phyloP scores from a whole-genome alignment of 2,888 invertebrate genomes.

The Thymelicus acteon region DNA sequence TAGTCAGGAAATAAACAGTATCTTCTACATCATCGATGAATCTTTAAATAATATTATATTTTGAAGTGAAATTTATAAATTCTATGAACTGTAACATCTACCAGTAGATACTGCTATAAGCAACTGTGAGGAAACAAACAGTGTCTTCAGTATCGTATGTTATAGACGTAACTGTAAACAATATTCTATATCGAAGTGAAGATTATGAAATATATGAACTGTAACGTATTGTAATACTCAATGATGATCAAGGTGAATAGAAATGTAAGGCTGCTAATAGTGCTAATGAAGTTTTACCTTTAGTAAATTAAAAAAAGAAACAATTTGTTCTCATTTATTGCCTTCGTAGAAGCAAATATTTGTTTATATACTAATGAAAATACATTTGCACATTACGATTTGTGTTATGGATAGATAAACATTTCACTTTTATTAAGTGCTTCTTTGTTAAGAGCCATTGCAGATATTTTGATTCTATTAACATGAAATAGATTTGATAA shows the following conservation, averaged over 20 bases:
- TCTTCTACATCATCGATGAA: not conserved
- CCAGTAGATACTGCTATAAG: too few species aligned
- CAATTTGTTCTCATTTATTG: too few species aligned
- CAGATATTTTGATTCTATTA: conserved; percentile 3
- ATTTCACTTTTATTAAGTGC: not conserved
- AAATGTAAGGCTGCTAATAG: too few species aligned
- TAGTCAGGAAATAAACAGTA: not conserved
- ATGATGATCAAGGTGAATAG: too few species aligned
- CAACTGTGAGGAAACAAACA: not conserved
- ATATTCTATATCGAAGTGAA: not conserved
- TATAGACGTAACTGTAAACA: not conserved
- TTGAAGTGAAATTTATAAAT: too few species aligned
- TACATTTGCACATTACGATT: not conserved
- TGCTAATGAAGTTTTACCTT: too few species aligned
- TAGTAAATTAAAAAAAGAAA: too few species aligned
- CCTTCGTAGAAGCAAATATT: not conserved
- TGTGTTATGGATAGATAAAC: not conserved
- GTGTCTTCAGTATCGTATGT: not conserved
- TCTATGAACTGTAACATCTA: too few species aligned
- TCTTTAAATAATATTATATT: not conserved
- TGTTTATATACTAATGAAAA: not conserved
- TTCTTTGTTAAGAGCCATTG: conserved; percentile 20
- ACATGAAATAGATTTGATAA: not conserved
- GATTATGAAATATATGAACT: too few species aligned
- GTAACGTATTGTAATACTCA: too few species aligned